A percentile compares a stretch with the other conserved stretches of the same genome.
These are phyloP conservation scores for Karalla daura DNA, from an alignment of 2,797 vertebrate genomes.

Conservation along the genomic window DNA sequence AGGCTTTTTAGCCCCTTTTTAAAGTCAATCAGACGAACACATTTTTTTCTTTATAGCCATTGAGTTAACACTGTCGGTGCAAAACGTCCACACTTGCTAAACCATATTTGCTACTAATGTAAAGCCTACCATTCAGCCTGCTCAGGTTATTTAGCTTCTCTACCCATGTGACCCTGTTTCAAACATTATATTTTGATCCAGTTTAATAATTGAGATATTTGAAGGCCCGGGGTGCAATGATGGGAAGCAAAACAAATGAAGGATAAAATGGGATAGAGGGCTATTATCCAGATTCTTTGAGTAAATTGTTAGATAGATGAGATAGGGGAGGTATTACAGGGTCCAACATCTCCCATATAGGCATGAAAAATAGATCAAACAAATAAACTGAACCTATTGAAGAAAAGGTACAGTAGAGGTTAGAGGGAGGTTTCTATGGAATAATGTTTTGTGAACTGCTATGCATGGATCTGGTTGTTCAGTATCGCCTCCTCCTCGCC, in stretches of 20 bases:
- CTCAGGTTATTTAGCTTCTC: neutral
- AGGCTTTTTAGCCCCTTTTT: neutral
- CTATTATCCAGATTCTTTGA: conserved; percentile 17
- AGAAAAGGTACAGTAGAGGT: neutral
- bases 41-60: neutral
- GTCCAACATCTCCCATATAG: conserved; percentile 10
- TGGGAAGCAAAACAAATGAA: conserved; percentile 16
- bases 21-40: neutral
- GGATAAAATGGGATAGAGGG: conserved; percentile 20
- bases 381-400: neutral
- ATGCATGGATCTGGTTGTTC: conserved; percentile 13
- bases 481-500: conserved; percentile 17
- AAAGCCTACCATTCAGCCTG: too few relatives aligned
- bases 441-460: conserved; percentile 5
- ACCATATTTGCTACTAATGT: too few relatives aligned
- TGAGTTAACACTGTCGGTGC: neutral
- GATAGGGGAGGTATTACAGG: conserved; percentile 11
- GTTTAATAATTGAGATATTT: conserved; percentile 10
- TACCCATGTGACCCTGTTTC: neutral
- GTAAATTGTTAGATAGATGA: conserved; percentile 1
- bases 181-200: conserved; percentile 6
- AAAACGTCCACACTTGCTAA: neutral
- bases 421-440: neutral
- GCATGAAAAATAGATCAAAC: conserved; percentile 23
- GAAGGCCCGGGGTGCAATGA: conserved; percentile 14